These are phyloP conservation scores for Nannoperca australis DNA, from an alignment of 2,797 vertebrate genomes.

Conservation along the genomic window DNA sequence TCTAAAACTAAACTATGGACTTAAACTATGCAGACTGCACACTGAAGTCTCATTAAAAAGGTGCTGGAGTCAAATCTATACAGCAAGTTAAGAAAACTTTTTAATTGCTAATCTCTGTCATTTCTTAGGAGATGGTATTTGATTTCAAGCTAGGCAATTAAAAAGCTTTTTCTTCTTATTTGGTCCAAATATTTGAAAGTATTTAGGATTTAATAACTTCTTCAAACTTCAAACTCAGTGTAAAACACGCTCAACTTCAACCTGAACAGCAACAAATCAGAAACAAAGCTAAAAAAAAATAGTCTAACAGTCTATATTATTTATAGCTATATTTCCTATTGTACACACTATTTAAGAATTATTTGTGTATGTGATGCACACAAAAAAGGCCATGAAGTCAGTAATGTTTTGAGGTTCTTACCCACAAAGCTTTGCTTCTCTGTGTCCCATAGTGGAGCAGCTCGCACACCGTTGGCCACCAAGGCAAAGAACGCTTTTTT, in stretches of 20 bases:
- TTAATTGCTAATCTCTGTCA: not conserved
- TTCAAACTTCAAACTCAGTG: not conserved
- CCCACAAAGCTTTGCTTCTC: conserved; percentile 99
- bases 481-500: conserved; percentile 99
- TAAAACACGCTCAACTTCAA: not conserved
- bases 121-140: not conserved
- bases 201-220: not conserved
- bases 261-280: not conserved
- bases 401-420: conserved; percentile 77
- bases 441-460: conserved; percentile 97
- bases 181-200: not conserved
- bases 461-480: conserved; percentile 96
- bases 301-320: not conserved
- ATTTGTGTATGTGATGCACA: not conserved
- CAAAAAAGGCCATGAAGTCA: not conserved
- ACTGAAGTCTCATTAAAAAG: not conserved
- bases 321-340: no score
- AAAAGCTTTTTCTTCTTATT: not conserved
- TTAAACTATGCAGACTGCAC: not conserved
- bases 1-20: no score
- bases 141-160: not conserved
- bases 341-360: not conserved
- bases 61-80: not conserved
- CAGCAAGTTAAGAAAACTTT: not conserved
- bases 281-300: not conserved